A percentile compares a stretch with the other conserved stretches of the same genome.
These are phyloP conservation scores for Acanthoscelides obtectus DNA, from an alignment of 2,888 invertebrate genomes.

Conservation along the genomic window DNA sequence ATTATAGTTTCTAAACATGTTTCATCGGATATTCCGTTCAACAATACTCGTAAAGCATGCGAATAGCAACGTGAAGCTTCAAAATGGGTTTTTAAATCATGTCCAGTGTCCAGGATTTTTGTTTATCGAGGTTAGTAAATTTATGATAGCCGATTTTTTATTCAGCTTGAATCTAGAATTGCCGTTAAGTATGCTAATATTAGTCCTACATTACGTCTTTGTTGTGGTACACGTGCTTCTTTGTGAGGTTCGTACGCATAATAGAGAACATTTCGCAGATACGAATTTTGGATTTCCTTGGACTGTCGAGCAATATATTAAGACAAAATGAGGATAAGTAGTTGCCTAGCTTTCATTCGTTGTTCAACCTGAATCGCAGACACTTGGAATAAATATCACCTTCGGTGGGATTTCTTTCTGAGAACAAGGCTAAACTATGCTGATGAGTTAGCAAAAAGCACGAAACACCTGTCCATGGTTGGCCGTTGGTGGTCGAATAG, in stretches of 20 bases:
- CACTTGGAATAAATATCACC: too few species aligned
- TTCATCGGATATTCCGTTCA: background rate
- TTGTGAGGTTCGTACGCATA: background rate
- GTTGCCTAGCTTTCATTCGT: too few species aligned
- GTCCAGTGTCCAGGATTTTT: constrained; percentile 2
- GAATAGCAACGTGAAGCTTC: background rate
- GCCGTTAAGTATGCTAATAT: background rate
- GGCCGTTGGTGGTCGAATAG: too few species aligned
- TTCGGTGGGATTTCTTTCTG: too few species aligned
- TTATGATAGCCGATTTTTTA: background rate
- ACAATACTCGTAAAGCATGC: background rate
- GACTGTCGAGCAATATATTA: too few species aligned
- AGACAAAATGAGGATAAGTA: too few species aligned
- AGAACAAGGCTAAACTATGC: too few species aligned
- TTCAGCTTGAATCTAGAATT: background rate
- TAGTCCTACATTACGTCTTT: background rate
- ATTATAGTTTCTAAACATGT: background rate
- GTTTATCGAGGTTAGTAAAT: background rate
- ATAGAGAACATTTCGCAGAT: too few species aligned
- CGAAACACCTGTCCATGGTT: too few species aligned
- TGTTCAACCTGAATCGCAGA: too few species aligned
- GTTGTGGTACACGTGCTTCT: background rate
- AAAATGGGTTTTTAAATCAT: constrained; percentile 1
- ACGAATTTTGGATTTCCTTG: too few species aligned
- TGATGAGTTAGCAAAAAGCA: too few species aligned